phyloP scores from a whole-genome alignment of 2,797 vertebrate genomes.

The Bradypodion ventrale region DNA sequence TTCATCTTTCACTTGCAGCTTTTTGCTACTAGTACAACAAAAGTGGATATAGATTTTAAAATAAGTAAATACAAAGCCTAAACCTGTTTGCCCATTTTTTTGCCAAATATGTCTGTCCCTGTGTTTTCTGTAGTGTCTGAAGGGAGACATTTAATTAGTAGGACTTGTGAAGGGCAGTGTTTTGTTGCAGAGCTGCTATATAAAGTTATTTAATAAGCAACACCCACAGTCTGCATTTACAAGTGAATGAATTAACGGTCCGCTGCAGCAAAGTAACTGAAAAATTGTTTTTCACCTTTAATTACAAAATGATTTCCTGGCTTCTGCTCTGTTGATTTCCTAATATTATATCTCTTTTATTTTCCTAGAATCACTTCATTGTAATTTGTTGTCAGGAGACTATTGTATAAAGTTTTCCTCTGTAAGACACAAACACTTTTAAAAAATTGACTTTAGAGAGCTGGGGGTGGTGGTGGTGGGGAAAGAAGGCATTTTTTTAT shows the following conservation, averaged over 20 bases:
- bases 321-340: constrained; percentile 36
- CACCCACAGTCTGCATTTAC: constrained; percentile 45
- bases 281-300: constrained; percentile 61
- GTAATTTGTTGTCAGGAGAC: constrained; percentile 54
- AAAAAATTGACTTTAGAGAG: background rate
- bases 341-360: constrained; percentile 54
- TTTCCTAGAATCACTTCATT: constrained; percentile 61
- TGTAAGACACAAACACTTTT: constrained; percentile 44
- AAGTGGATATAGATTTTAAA: background rate
- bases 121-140: background rate
- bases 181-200: background rate
- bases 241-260: constrained; percentile 33
- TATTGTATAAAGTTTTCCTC: constrained; percentile 56
- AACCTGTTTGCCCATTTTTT: background rate
- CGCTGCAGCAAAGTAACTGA: constrained; percentile 45
- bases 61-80: background rate
- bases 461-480: constrained; percentile 53
- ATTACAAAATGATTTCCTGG: constrained; percentile 63
- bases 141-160: background rate
- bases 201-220: background rate
- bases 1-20: background rate
- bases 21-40: background rate
- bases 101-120: background rate
- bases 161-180: background rate
- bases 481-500: constrained; percentile 51